A percentile compares a stretch with the other conserved stretches of the same genome.
These are phyloP conservation scores for Onychorhynchus coronatus DNA, from an alignment of 2,113 vertebrate species.

Conservation along the genomic window DNA sequence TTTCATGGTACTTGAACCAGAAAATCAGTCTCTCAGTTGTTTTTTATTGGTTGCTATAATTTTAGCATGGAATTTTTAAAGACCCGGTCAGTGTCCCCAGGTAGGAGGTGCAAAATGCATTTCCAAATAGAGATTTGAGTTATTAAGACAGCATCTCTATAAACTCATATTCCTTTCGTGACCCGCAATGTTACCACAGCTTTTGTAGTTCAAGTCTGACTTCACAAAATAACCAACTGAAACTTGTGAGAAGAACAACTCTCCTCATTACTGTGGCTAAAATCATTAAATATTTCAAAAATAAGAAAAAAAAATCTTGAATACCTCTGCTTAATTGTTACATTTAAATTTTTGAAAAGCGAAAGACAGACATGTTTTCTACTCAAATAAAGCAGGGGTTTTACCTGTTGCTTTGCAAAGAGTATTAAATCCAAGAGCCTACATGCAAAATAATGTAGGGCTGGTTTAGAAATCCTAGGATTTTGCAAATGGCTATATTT, in stretches of 20 bases:
- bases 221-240: neutral
- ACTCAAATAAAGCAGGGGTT: neutral
- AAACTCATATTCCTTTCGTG: neutral
- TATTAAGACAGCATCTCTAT: neutral
- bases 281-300: neutral
- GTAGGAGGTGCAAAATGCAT: neutral
- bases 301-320: neutral
- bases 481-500: neutral
- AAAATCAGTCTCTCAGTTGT: neutral
- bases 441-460: neutral
- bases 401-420: neutral
- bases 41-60: neutral
- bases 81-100: too few species aligned
- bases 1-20: neutral
- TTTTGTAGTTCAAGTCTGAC: neutral
- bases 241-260: neutral
- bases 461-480: neutral
- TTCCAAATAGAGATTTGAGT: neutral
- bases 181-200: neutral
- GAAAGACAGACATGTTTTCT: neutral
- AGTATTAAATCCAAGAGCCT: neutral
- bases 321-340: neutral
- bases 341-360: accelerated
- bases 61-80: neutral
- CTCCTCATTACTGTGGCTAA: neutral